Evolutionary conservation across 2,113 vertebrate species (phyloP), one percentile per base, ranked within the genome.

Genomic region (Phrynocephalus versicolor): DNA sequence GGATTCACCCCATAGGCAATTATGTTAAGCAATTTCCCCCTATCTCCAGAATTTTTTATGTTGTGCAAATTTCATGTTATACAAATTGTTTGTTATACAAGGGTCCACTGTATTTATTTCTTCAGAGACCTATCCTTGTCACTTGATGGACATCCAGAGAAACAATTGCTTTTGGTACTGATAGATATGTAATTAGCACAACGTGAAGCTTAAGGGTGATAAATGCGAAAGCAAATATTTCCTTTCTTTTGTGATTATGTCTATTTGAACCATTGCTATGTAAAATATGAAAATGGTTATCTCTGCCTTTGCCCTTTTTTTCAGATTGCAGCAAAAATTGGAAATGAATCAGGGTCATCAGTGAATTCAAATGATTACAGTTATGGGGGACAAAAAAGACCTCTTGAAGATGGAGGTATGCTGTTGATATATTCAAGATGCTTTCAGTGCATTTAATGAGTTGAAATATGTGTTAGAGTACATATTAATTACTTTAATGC

Each of bases 281-380:
- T 45, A 37, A 76, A 64, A 23, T 33, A 21, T 23, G 51, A n/a
- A 33, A 33, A 27, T 65, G 78, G 2, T 12, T 3, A 21, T 58
- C 0, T 70, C 8, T 62, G 41, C 10, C 82, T 89, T 82, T 83
- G 83, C 39, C 81, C 39, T 87, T 83, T 81, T 57, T 74, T 85
- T 86, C 65, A 99, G 98, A 99, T 99, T 81, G 99, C 99, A 93
- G 99, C 99, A 80, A 99, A 99, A 96, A 99, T 99, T 83, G 98
- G 99, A 71, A 98, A 98, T 33, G 99, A 99, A 94, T 95, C 96
- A 91, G 98, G 98, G 35, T 97, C 96, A 58, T 96, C 98, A 82
- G 97, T 98, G 88, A 95, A 96, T 85, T 95, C 97, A 64, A 98
- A 97, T 85, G 99, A 99, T 80, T 99, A 99, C 92, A 96, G 97